Base-by-base conservation (phyloP, 1,140 invertebrate species). In the Drosophila willistoni region DNA sequence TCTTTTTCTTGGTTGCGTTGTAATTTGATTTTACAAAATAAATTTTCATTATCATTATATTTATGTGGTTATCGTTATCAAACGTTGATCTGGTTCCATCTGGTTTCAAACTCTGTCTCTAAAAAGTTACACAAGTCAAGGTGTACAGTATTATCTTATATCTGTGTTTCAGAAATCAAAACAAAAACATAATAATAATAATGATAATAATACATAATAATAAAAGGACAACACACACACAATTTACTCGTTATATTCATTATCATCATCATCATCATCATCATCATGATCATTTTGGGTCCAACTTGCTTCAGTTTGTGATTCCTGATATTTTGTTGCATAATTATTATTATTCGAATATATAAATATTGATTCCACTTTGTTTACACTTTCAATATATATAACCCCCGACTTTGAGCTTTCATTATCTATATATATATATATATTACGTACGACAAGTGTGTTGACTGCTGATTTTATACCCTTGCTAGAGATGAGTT, bases 261-360 rank as follows among this genome's bases (percentile, higher is more conserved):
- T 51, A 80, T 77, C 76, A 69, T 87, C 76, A 71, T 87, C 19
- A 22, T 87, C 76, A 71, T 87, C 19, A 22, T 22, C 44, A 19
- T 19, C 17, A 74, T 77, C 72, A 69, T 87, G 72, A 71, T 87
- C 83, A 68, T 83, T 71, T 79, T 86, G 83, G 83, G 84, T 86
- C 83, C 83, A 86, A 87, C 84, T 87, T 85, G 77, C 69, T 85
- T 87, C 83, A 79, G 84, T 87, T 87, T 80, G 51, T 69, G 41
- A 64, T 87, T 87, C 83, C 83, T 86, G 83, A 86, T 86, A 86
- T 86, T 81, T 85, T 81, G 81, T 85, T 85, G 77, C 81, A 64
- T 9, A 55, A 78, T 86, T 79, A 71, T 86, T 79, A 71, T 79
- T 80, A 62, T 70, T 71, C 42, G 42, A 47, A 29, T 71, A 17